A percentile compares a stretch with the other conserved stretches of the same genome.
Conservation (phyloP, 2,113 vertebrate species). For the Gasterosteus aculeatus region DNA sequence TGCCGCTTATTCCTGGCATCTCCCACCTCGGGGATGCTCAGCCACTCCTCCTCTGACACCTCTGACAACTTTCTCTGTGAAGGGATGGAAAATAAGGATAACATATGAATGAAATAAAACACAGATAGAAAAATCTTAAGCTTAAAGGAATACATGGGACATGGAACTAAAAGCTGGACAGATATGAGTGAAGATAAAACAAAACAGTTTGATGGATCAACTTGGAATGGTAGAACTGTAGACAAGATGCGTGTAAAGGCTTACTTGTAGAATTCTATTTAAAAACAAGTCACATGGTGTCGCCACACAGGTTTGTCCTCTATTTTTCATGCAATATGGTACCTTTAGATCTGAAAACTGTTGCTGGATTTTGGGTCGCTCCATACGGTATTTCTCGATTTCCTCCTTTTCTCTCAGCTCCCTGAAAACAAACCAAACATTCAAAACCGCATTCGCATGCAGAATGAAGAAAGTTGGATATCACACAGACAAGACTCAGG, state of each 20-base stretch:
- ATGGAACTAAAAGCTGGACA: background rate
- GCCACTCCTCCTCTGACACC: slow-evolving; percentile 97
- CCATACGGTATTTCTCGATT: slow-evolving; percentile 99
- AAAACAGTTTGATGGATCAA: background rate
- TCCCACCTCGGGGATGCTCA: slow-evolving; percentile 97
- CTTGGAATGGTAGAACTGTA: background rate
- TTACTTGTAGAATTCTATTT: background rate
- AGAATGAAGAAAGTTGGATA: background rate
- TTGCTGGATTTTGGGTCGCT: slow-evolving; percentile 97
- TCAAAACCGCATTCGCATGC: background rate
- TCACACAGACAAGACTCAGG: background rate
- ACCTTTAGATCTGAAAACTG: slow-evolving; percentile 99
- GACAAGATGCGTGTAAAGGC: background rate
- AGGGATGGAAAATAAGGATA: background rate
- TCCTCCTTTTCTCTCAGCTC: slow-evolving; percentile 98
- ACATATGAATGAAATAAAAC: too few relatives aligned
- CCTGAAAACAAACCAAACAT: slow-evolving; percentile 66
- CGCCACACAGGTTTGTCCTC: background rate
- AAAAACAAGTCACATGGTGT: background rate
- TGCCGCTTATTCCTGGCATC: slow-evolving; percentile 98
- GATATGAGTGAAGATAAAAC: background rate
- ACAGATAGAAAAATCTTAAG: too few relatives aligned
- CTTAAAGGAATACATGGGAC: too few relatives aligned
- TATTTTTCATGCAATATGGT: slow-evolving; percentile 3
- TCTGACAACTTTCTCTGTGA: slow-evolving; percentile 92